Percentiles rank a stretch among this genome's conserved stretches.
Evolutionary conservation across 2,888 invertebrate genomes (phyloP).

Genomic region (Cheilosia soror): DNA sequence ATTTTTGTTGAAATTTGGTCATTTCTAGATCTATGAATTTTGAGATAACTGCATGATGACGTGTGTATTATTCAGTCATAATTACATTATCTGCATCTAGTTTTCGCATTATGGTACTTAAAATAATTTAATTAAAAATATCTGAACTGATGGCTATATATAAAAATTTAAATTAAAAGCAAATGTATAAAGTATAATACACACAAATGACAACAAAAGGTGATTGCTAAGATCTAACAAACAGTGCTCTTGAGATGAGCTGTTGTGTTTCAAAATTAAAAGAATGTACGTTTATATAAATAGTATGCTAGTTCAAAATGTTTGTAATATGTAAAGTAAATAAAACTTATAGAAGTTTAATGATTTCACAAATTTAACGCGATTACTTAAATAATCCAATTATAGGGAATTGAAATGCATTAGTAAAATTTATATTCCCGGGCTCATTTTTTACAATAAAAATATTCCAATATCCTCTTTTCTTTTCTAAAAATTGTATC

Average conservation of each 20-base stretch:
- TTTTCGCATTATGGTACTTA: not conserved
- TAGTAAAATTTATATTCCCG: not conserved
- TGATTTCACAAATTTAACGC: not conserved
- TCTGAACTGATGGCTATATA: not conserved
- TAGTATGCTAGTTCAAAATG: not conserved
- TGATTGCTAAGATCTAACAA: constrained; percentile 21
- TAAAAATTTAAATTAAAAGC: not conserved
- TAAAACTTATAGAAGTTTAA: not conserved
- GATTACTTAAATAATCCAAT: constrained; percentile 4
- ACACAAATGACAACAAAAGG: constrained; percentile 2
- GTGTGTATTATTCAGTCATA: too few relatives aligned
- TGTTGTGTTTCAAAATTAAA: constrained; percentile 12
- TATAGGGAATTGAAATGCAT: constrained; percentile 6
- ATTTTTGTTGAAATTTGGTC: too few relatives aligned
- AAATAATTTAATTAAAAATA: not conserved
- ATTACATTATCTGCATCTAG: too few relatives aligned
- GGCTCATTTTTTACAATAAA: constrained; percentile 11
- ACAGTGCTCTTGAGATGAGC: constrained; percentile 26
- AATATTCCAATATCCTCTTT: constrained; percentile 52
- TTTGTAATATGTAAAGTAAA: not conserved
- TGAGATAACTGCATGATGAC: too few relatives aligned
- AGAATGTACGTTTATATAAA: constrained; percentile 9
- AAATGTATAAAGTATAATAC: not conserved
- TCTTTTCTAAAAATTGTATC: constrained; percentile 45
- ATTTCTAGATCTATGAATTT: too few relatives aligned